These are phyloP conservation scores for Squalus acanthias DNA, from an alignment of 2,797 vertebrate genomes.

Conservation along the genomic window DNA sequence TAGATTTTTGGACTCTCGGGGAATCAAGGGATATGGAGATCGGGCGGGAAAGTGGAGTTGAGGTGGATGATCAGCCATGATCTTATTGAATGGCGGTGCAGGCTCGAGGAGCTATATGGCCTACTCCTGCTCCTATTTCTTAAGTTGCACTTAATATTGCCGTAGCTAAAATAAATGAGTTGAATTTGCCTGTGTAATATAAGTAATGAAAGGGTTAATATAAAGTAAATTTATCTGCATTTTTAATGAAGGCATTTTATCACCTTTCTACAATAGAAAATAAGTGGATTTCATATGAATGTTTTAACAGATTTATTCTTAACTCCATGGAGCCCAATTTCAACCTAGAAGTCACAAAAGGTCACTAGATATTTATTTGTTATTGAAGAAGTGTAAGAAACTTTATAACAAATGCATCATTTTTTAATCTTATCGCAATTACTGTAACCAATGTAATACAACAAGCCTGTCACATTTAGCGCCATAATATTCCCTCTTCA, in stretches of 20 bases:
- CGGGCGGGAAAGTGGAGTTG: no score
- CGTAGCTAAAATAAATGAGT: background rate
- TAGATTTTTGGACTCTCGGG: no score
- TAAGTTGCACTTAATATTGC: background rate
- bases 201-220: background rate
- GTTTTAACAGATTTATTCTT: background rate
- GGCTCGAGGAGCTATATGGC: no score
- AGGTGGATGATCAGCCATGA: no score
- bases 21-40: no score
- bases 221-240: background rate
- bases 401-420: background rate
- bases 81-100: no score
- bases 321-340: background rate
- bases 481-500: background rate
- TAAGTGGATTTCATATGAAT: background rate
- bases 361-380: background rate
- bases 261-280: background rate
- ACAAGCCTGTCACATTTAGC: background rate
- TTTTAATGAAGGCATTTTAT: background rate
- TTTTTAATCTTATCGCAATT: background rate
- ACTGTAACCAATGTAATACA: background rate
- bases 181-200: background rate
- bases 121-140: no score
- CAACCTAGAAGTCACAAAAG: background rate
- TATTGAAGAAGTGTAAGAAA: background rate